Evolutionary conservation across 2,797 vertebrate species (phyloP), one percentile per base, ranked within the genome.

Genomic region (Eidolon dupreanum): DNA sequence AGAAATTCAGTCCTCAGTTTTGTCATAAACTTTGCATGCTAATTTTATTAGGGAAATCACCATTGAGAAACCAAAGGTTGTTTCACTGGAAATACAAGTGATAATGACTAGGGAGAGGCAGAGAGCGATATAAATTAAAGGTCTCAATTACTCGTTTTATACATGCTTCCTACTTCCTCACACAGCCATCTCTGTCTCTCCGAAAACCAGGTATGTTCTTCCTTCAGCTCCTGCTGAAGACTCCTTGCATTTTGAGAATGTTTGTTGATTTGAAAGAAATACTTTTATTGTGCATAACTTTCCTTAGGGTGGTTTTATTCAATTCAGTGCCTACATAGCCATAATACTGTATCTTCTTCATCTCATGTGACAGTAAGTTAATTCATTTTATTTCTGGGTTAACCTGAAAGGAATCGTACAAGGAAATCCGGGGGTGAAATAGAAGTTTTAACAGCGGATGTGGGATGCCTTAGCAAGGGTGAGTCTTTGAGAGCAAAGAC

Each of bases 71-170:
- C 73, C 81, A n/a, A 84, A 95, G 43, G 88, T 28, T 90, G 97
- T 96, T 95, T 97, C 95, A 91, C 68, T 78, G 95, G 97, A 95
- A 95, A 87, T 59, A 46, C 71, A 77, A 77, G 70, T 73, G 71
- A 0, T 93, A 93, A 96, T 95, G 81, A 96, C 66, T 74, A 96
- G 95, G 96, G 94, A 97, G 97, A 97, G 97, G 96, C 96, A 68
- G 82, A 38, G 88, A 53, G 33, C 55, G 8, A 86, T 96, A 96
- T 92, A 97, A 96, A 97, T 98, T 84, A 83, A 83, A 53, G 85
- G 57, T 55, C 63, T 90, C 41, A 71, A 28, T 83, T 20, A 9
- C 88, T 85, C 28, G 20, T 19, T 61, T 65, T 59, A 85, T 81
- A 61, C 28, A 71, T 5, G 63, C 49, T 68, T 89, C 82, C 66